These are phyloP conservation scores for Pteropus rufus DNA, from an alignment of 2,797 vertebrate species.

Conservation along the genomic window DNA sequence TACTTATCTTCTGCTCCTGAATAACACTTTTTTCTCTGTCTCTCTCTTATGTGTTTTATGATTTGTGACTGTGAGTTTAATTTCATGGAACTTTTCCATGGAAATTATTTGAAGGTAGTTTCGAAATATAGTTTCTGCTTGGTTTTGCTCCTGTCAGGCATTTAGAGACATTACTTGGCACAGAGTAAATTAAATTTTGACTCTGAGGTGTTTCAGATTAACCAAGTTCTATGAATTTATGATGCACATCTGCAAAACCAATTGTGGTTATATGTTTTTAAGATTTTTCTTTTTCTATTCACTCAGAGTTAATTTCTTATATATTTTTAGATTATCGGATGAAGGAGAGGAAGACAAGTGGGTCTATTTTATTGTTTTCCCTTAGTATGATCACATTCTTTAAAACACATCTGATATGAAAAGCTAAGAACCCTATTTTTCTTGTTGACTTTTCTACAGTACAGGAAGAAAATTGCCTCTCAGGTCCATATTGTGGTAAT, in stretches of 20 bases:
- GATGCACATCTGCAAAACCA: not conserved
- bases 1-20: not conserved
- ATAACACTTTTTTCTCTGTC: not conserved
- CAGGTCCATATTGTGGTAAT: not conserved
- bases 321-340: not conserved
- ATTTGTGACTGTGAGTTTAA: constrained; percentile 8
- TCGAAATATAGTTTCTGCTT: constrained; percentile 29
- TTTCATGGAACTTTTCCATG: not conserved
- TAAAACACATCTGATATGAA: not conserved
- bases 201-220: not conserved
- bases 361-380: not conserved
- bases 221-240: not conserved
- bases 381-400: not conserved
- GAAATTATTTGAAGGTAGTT: not conserved
- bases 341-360: not conserved
- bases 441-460: not conserved
- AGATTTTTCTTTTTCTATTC: not conserved
- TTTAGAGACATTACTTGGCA: not conserved
- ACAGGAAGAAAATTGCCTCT: not conserved
- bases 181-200: not conserved
- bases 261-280: not conserved
- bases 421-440: not conserved
- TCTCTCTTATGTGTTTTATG: not conserved
- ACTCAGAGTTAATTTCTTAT: not conserved
- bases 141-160: not conserved